A percentile compares a stretch with the other conserved stretches of the same genome.
Conservation (phyloP, 2,888 invertebrate species). For the Diadromus collaris region DNA sequence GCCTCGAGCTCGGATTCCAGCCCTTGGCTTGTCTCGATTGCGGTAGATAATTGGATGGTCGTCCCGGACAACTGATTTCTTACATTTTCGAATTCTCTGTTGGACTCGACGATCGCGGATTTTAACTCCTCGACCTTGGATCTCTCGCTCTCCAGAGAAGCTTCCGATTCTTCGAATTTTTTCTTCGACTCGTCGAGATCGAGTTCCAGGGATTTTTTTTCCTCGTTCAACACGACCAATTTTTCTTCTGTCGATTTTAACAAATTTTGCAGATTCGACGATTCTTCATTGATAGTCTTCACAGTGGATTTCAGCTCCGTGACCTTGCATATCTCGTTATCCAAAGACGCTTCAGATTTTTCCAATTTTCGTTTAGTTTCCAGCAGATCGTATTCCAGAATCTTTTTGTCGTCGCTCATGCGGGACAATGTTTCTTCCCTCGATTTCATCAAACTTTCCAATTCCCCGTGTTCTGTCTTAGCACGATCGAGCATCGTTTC, state of each 20-base stretch:
- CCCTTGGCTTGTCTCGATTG: background rate
- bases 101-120: background rate
- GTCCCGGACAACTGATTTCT: background rate
- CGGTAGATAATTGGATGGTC: background rate
- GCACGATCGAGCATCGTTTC: background rate
- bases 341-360: slow-evolving; percentile 54
- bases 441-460: slow-evolving; percentile 25
- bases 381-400: slow-evolving; percentile 48
- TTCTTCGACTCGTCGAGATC: slow-evolving; percentile 42
- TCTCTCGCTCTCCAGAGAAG: slow-evolving; percentile 55
- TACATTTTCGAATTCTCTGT: background rate
- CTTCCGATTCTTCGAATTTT: slow-evolving; percentile 41
- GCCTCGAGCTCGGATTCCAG: background rate
- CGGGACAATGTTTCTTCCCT: slow-evolving; percentile 51
- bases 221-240: slow-evolving; percentile 51
- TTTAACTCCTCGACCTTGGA: slow-evolving; percentile 2
- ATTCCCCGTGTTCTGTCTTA: slow-evolving; percentile 43
- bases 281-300: background rate
- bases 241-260: slow-evolving; percentile 27
- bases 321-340: slow-evolving; percentile 53
- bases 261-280: slow-evolving; percentile 10
- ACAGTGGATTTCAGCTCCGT: slow-evolving; percentile 49
- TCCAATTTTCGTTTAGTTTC: slow-evolving; percentile 19
- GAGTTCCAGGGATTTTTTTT: slow-evolving; percentile 45
- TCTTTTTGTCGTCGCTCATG: slow-evolving; percentile 53